phyloP scores from a whole-genome alignment of 2,888 invertebrate genomes.

The Perizoma flavofasciatum region DNA sequence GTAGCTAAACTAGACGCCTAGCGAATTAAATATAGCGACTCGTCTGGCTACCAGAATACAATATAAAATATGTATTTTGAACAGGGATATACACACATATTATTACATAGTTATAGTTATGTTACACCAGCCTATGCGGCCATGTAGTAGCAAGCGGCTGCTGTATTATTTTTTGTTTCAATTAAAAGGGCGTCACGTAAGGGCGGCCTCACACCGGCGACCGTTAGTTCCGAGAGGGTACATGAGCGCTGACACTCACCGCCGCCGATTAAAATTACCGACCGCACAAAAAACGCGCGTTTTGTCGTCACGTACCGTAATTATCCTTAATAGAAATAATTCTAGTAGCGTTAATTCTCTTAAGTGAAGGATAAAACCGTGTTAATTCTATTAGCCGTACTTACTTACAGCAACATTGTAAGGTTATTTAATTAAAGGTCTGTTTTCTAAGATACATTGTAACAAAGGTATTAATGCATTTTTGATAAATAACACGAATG shows the following conservation, averaged over 20 bases:
- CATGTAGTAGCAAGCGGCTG: too few relatives aligned
- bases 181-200: slow-evolving; percentile 52
- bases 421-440: slow-evolving; percentile 1
- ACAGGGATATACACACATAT: too few relatives aligned
- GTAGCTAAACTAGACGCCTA: too few relatives aligned
- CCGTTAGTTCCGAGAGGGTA: slow-evolving; percentile 41
- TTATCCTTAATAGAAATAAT: slow-evolving; percentile 37
- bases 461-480: too few relatives aligned
- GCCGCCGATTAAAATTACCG: slow-evolving; percentile 43
- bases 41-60: too few relatives aligned
- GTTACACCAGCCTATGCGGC: too few relatives aligned
- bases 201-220: slow-evolving; percentile 50
- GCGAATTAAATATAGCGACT: too few relatives aligned
- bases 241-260: slow-evolving; percentile 26
- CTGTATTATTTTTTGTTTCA: slow-evolving; percentile 51
- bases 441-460: slow-evolving; percentile 8
- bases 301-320: slow-evolving; percentile 31
- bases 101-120: too few relatives aligned
- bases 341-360: slow-evolving; percentile 30
- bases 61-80: too few relatives aligned
- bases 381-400: slow-evolving; percentile 32
- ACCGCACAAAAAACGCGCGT: slow-evolving; percentile 33
- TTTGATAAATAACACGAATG: too few relatives aligned
- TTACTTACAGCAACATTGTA: slow-evolving; percentile 10
- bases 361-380: slow-evolving; percentile 35